Percentiles rank a stretch among this genome's conserved stretches.
phyloP scores from a whole-genome alignment of 2,888 invertebrate genomes.

The Tortrix viridana region DNA sequence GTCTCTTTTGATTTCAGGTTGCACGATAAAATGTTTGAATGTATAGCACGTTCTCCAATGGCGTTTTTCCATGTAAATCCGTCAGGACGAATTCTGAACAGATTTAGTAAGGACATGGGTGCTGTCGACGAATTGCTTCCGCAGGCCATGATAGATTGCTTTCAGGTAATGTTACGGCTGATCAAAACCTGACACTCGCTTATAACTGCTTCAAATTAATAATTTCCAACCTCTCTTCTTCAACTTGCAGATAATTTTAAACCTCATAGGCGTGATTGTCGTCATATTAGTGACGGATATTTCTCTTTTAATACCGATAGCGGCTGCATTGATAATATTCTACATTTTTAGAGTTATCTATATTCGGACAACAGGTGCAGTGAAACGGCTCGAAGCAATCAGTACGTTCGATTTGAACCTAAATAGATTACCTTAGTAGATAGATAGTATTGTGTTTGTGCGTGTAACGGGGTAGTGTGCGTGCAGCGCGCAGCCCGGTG shows the following conservation, averaged over 20 bases:
- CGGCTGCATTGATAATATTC: conserved; percentile 85
- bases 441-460: not conserved
- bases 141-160: conserved; percentile 88
- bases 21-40: conserved; percentile 88
- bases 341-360: conserved; percentile 86
- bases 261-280: conserved; percentile 89
- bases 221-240: not conserved
- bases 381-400: conserved; percentile 87
- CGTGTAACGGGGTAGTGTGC: not conserved
- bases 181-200: too few relatives aligned
- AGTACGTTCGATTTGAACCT: conserved; percentile 71
- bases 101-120: conserved; percentile 95
- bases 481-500: conserved; percentile 91
- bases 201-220: not conserved
- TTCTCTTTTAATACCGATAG: conserved; percentile 74
- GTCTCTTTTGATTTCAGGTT: conserved; percentile 59
- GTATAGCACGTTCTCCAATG: conserved; percentile 79
- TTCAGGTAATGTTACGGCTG: conserved; percentile 68
- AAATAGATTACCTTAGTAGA: too few relatives aligned
- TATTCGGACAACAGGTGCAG: conserved; percentile 87
- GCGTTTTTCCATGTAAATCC: conserved; percentile 93
- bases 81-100: conserved; percentile 89
- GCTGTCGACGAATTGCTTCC: conserved; percentile 91
- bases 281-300: conserved; percentile 87
- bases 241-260: conserved; percentile 87